phyloP scores from a whole-genome alignment of 2,888 invertebrate genomes.

The Aphrophora alni region DNA sequence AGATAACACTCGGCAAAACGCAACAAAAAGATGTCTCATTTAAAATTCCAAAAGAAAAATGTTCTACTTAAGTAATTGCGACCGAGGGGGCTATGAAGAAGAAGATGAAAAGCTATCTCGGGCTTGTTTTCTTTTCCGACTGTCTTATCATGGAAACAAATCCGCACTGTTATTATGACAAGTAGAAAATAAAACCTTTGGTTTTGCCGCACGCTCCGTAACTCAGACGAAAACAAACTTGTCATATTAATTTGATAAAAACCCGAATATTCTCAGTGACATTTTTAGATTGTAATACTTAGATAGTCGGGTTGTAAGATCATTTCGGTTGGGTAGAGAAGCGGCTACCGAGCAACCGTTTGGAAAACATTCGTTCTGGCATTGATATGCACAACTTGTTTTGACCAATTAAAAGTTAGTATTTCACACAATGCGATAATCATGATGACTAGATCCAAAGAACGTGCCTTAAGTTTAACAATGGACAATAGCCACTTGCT shows the following conservation, averaged over 20 bases:
- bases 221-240: neutral
- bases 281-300: neutral
- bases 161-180: neutral
- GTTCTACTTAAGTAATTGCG: neutral
- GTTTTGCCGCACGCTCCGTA: neutral
- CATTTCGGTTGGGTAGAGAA: neutral
- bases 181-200: neutral
- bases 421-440: slow-evolving; percentile 2
- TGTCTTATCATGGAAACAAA: neutral
- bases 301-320: too few relatives aligned
- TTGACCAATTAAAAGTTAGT: neutral
- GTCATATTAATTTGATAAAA: neutral
- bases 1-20: neutral
- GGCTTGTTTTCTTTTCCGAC: neutral
- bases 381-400: neutral
- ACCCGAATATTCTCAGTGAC: neutral
- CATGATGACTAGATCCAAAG: neutral
- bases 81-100: neutral
- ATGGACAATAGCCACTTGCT: neutral
- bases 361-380: neutral
- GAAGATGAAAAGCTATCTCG: neutral
- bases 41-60: neutral
- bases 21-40: neutral
- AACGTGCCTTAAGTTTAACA: neutral
- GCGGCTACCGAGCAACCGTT: neutral